Evolutionary conservation across 2,888 invertebrate species (phyloP).

Genomic region (Oscheius sp.): DNA sequence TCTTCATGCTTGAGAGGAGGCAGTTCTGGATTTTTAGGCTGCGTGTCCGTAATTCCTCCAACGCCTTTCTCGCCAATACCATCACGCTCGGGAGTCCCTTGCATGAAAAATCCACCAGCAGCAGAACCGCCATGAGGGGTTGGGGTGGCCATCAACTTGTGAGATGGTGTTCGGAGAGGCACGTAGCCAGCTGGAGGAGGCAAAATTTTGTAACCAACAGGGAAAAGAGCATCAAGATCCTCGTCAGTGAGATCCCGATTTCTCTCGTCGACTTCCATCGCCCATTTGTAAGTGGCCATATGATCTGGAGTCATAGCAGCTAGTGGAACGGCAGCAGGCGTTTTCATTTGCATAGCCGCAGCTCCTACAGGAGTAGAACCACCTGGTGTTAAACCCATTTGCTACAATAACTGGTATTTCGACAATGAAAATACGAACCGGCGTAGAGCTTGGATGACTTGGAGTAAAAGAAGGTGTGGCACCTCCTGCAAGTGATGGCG

Average conservation of each 20-base stretch:
- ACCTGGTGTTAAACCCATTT: slow-evolving; percentile 74
- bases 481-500: slow-evolving; percentile 44
- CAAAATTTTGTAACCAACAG: slow-evolving; percentile 95
- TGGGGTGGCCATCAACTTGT: slow-evolving; percentile 96
- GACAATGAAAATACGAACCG: slow-evolving; percentile 23
- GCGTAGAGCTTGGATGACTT: slow-evolving; percentile 50
- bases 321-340: slow-evolving; percentile 87
- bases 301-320: slow-evolving; percentile 96
- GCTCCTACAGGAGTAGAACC: slow-evolving; percentile 78
- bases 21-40: slow-evolving; percentile 92
- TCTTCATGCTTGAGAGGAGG: slow-evolving; percentile 99
- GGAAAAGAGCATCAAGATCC: slow-evolving; percentile 96
- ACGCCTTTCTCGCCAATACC: slow-evolving; percentile 68
- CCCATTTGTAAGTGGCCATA: slow-evolving; percentile 79
- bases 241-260: slow-evolving; percentile 96
- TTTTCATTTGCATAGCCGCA: slow-evolving; percentile 98
- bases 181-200: slow-evolving; percentile 95
- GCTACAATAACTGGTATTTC: slow-evolving; percentile 29
- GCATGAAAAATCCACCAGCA: slow-evolving; percentile 89
- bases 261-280: slow-evolving; percentile 92
- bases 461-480: slow-evolving; percentile 74
- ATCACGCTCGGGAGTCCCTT: slow-evolving; percentile 75
- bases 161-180: slow-evolving; percentile 94
- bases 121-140: slow-evolving; percentile 82
- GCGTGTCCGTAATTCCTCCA: slow-evolving; percentile 81